Evolutionary conservation across 2,113 vertebrate genomes (phyloP), one percentile per base, ranked within the genome.

Genomic region (Ondatra zibethicus): DNA sequence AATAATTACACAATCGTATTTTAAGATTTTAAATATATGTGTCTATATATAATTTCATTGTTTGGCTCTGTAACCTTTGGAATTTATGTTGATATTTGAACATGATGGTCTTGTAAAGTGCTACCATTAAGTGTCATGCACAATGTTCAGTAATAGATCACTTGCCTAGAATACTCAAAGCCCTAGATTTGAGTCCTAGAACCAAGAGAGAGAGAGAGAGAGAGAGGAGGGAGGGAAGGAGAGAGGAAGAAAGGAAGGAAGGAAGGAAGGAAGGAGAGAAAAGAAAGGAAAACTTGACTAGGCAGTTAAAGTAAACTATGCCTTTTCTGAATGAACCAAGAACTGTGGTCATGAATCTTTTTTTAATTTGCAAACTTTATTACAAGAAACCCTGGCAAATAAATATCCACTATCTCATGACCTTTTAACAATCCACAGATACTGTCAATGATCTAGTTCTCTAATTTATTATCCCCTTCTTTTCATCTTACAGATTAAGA

Each of bases 201-300:
- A 58, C 21, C 0, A 1, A 70, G 63, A 65, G 7, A 65, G 63
- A 65, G 7, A 65, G 61, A 63, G 13, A 29, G 3, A 29, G 2
- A n/a, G 5, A 36, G n/a, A 13, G 7, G 14, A 16, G 0, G 2
- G 14, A 17, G 10, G 0, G 12, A 66, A 29, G 1, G 4, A 66
- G 58, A 61, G 19, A 70, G 16, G 1, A 13, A 70, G 33, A 2
- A 36, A n/a, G 2, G 5, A 31, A 33, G 4, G 12, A 4, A 70
- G 33, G 6, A 31, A 68, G 31, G 12, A 1, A 68, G 31, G 33
- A 8, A 14, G 4, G 14, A 29, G 16, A 77, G 13, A 39, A 31
- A 47, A 31, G 6, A 47, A 77, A 47, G 25, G 12, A 80, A 55
- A 81, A 31, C 42, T 33, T 65, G 29, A 47, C 52, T 70, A 72